Evolutionary conservation across 1,140 invertebrate genomes (phyloP), one percentile per base, ranked within the genome.

Genomic region (Panulirus ornatus): DNA sequence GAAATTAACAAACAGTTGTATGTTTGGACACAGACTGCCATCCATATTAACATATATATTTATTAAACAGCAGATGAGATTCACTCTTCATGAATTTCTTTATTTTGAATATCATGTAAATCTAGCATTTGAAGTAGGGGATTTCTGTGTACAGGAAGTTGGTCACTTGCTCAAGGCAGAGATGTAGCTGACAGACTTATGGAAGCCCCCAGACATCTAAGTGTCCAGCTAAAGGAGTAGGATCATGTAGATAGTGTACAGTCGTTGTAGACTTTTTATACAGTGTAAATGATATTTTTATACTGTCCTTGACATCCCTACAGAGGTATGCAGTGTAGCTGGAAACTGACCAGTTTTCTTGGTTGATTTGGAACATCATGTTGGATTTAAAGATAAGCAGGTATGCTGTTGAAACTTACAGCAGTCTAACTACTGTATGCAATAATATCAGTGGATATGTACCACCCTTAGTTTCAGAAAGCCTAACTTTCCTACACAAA

Each of bases 191-290:
- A 84, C 81, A 83, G 51, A 83, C 88, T 89, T 83, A 89, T 89
- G 88, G 71, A 83, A 84, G 86, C 86, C 81, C 70, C 76, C 79
- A 83, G 81, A 88, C 85, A 88, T 88, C 78, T 44, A 79, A 81
- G 83, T 78, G 88, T 90, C 88, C 88, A 90, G 88, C 82, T 63
- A 83, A 84, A 83, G 79, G 87, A 78, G 88, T 89, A 89, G 88
- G 88, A 89, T 89, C 81, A 85, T 90, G 88, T 90, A 90, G 88
- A 90, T 90, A 90, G 88, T 90, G 88, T 90, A 90, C 88, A 90
- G 88, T 90, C 88, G 88, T 90, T 90, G 88, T 90, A 90, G 88
- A 90, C 88, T 90, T 90, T 90, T 90, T 90, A 90, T 90, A 90
- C 88, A 85, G 88, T 90, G 88, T 90, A 90, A 90, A 90, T 90